Evolutionary conservation across 2,797 vertebrate species (phyloP), one percentile per base, ranked within the genome.

Genomic region (Catostomus latipinnis): DNA sequence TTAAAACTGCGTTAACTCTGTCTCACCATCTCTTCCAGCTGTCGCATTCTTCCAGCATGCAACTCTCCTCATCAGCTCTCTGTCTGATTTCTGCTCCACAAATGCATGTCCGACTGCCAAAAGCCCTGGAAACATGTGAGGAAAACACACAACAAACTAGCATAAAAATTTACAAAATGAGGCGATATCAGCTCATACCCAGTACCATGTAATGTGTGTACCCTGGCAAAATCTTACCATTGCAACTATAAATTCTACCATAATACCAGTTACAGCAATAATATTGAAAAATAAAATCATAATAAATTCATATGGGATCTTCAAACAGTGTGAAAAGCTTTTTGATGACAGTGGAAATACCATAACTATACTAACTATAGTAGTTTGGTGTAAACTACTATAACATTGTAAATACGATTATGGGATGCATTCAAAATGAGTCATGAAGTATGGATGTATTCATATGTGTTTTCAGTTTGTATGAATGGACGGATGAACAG

Each of bases 401-500:
- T 34, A 34, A 3, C 34, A 34, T 34, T 2, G 34, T 34, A 3
- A 34, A 34, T 3, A 34, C 0, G 34, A 34, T 4, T 34, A 2
- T 34, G 34, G 34, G 34, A 34, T 34, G 4, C 34, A 3, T 4
- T 34, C 34, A 34, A 34, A 34, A 34, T 34, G 34, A 34, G 34
- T 34, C 34, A 3, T 34, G 34, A 34, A 34, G 34, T 4, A 34
- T 34, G 34, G 34, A 34, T 67, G 13, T 66, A 34, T 65, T 46
- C 82, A 16, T 83, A 9, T 81, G 10, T 86, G 13, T 18, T 63
- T 48, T 78, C 63, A 94, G 94, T 83, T 83, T 93, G 78, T 95
- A 93, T 82, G 83, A 91, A 74, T 95, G 94, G 94, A 94, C 86
- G 0, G 94, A 94, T 11, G 94, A 95, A 61, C 91, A 93, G 0